A percentile compares a stretch with the other conserved stretches of the same genome.
Conservation (phyloP, 2,113 vertebrate genomes). For the Pionites leucogaster region DNA sequence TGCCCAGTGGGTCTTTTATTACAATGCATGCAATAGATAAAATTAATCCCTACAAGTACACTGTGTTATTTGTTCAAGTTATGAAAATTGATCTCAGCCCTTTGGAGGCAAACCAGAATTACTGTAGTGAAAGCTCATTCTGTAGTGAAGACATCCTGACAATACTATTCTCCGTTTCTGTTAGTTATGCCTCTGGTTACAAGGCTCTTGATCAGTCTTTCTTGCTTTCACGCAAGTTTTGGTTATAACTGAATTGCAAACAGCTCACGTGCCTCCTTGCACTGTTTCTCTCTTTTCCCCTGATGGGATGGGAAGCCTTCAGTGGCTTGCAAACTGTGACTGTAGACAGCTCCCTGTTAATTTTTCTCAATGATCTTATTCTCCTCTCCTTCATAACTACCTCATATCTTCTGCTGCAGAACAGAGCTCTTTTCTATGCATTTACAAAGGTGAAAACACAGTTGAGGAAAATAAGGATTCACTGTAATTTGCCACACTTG, state of each 20-base stretch:
- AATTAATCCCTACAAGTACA: constrained; percentile 41
- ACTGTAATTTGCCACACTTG: background rate
- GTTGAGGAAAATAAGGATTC: background rate
- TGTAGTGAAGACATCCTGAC: background rate
- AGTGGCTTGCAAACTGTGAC: background rate
- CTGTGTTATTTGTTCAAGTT: background rate
- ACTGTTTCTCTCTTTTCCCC: background rate
- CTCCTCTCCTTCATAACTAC: background rate
- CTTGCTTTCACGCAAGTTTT: background rate
- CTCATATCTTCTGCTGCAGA: background rate
- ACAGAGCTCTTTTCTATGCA: background rate
- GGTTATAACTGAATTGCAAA: background rate
- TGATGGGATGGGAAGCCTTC: background rate
- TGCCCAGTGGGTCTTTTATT: constrained; percentile 45
- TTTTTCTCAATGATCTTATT: background rate
- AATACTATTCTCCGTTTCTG: background rate
- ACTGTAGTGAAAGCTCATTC: constrained; percentile 14
- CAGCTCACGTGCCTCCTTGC: accelerated
- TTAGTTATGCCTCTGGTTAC: background rate
- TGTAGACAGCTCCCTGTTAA: background rate
- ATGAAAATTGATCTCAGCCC: constrained; percentile 33
- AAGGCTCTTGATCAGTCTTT: background rate
- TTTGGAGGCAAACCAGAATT: constrained; percentile 24
- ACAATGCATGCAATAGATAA: constrained; percentile 38
- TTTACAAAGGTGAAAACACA: background rate